These are phyloP conservation scores for Oxygymnocypris stewartii DNA, from an alignment of 2,113 vertebrate genomes.

Conservation along the genomic window DNA sequence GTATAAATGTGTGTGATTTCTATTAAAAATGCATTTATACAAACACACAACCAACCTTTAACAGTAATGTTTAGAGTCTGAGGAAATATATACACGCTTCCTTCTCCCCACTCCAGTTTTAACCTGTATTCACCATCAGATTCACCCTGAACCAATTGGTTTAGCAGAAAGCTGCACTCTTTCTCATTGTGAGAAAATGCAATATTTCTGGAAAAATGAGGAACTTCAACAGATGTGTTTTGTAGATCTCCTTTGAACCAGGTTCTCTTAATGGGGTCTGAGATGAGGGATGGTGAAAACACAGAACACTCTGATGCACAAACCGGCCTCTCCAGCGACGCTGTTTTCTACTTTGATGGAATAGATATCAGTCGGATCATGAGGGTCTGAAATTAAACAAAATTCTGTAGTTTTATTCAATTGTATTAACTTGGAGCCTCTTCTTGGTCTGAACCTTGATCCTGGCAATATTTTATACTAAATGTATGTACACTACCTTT, in stretches of 20 bases:
- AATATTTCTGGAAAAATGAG: too few species aligned
- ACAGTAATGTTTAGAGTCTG: background rate
- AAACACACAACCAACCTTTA: constrained; percentile 6
- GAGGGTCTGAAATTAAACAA: background rate
- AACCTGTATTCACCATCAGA: constrained; percentile 20
- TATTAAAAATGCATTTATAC: background rate
- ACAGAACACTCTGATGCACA: background rate
- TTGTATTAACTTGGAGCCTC: too few species aligned
- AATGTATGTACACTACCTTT: too few species aligned
- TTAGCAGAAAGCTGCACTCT: background rate
- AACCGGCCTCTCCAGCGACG: background rate
- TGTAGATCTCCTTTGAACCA: constrained; percentile 15
- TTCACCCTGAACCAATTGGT: background rate
- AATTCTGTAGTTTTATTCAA: background rate
- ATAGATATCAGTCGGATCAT: too few species aligned
- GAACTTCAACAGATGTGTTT: background rate
- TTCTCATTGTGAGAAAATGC: too few species aligned
- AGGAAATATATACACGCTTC: background rate
- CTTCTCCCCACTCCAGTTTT: background rate
- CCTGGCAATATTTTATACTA: background rate
- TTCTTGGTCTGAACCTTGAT: too few species aligned
- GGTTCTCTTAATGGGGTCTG: background rate
- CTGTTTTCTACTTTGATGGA: background rate
- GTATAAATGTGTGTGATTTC: background rate
- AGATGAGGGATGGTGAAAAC: background rate